Conservation (phyloP, 1,140 invertebrate species). For the Microplitis demolitor region DNA sequence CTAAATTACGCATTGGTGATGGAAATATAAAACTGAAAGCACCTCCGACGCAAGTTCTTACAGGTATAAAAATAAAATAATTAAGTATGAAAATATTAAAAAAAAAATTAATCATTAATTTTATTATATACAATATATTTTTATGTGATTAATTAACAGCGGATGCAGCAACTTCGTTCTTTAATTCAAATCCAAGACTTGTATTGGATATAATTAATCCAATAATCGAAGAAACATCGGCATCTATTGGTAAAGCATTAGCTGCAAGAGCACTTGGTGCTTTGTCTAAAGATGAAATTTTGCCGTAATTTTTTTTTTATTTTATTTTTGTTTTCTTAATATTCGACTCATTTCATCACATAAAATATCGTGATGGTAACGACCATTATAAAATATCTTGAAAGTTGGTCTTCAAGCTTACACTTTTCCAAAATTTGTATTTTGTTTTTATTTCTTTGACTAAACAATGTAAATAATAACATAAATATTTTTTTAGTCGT, state of each 20-base stretch:
- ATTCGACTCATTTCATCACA: neutral
- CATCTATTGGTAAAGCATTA: conserved; percentile 65
- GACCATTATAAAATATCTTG: neutral
- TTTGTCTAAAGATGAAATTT: conserved; percentile 65
- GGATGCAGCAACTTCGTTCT: conserved; percentile 67
- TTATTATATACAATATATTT: neutral
- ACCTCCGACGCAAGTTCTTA: conserved; percentile 52
- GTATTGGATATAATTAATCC: conserved; percentile 74
- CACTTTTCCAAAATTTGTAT: neutral
- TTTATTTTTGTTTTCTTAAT: conserved; percentile 5
- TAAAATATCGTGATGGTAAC: neutral
- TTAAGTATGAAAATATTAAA: neutral
- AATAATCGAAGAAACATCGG: conserved; percentile 71
- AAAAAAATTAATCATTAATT: neutral
- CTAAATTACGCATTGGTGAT: conserved; percentile 67
- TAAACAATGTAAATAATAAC: neutral
- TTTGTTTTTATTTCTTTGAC: neutral
- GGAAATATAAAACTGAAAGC: conserved; percentile 64
- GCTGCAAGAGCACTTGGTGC: conserved; percentile 64
- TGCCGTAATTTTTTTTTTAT: conserved; percentile 44
- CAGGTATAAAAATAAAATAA: conserved; percentile 48
- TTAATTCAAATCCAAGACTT: conserved; percentile 71
- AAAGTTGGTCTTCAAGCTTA: neutral
- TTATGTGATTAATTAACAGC: conserved; percentile 56
- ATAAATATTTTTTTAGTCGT: conserved; percentile 42